phyloP scores from a whole-genome alignment of 2,888 invertebrate genomes.

The Atethmia centrago region DNA sequence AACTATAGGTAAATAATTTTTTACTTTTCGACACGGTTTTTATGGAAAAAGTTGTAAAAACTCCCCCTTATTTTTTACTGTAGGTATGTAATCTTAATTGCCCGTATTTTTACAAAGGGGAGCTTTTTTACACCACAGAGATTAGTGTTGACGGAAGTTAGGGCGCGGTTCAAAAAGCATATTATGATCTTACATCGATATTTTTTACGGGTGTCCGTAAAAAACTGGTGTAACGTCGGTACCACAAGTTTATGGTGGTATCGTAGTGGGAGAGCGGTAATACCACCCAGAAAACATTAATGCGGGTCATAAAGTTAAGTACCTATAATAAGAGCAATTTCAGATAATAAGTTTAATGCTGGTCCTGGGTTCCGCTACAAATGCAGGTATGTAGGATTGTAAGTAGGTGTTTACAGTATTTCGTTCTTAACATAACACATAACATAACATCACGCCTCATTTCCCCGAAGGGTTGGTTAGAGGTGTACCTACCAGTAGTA shows the following conservation, averaged over 20 bases:
- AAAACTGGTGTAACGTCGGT: conserved; percentile 69
- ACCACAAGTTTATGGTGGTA: conserved; percentile 64
- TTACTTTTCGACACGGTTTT: conserved; percentile 3
- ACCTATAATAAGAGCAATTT: background rate
- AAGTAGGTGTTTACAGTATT: background rate
- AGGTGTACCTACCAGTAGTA: no score
- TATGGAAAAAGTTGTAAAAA: conserved; percentile 66
- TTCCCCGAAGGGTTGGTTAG: no score
- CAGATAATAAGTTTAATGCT: background rate
- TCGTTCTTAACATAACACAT: no score
- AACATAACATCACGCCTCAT: no score
- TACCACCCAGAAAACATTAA: conserved; percentile 52
- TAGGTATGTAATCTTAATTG: conserved; percentile 68
- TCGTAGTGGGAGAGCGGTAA: conserved; percentile 29
- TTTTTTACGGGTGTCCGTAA: conserved; percentile 61
- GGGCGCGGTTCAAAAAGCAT: conserved; percentile 61
- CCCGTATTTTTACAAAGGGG: conserved; percentile 73
- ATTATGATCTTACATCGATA: background rate
- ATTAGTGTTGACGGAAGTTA: conserved; percentile 75
- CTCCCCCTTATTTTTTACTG: conserved; percentile 74
- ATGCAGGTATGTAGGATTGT: background rate
- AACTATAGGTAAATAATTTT: conserved; percentile 2
- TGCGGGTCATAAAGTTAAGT: conserved; percentile 3
- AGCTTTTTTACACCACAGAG: conserved; percentile 72
- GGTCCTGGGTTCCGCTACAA: background rate